phyloP scores from a whole-genome alignment of 2,797 vertebrate genomes.

The Eurystomus glaucurus region DNA sequence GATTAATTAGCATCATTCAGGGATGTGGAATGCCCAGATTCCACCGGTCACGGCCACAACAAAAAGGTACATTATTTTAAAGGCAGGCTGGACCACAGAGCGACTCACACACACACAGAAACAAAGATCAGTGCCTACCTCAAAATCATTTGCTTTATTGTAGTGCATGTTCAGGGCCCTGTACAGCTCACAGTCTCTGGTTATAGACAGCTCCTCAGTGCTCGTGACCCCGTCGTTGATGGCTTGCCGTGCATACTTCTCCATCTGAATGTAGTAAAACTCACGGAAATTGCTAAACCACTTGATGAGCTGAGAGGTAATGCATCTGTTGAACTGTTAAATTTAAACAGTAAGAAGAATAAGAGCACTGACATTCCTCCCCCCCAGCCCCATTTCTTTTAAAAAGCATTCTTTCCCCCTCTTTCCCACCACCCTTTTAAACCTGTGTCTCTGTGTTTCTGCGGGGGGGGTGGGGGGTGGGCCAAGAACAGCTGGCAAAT shows the following conservation, averaged over 20 bases:
- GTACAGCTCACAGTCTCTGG: slow-evolving; percentile 98
- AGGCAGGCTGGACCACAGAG: background rate
- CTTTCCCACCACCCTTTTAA: slow-evolving; percentile 34
- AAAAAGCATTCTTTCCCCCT: slow-evolving; percentile 56
- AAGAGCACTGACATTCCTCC: slow-evolving; percentile 73
- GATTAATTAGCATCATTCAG: slow-evolving; percentile 20
- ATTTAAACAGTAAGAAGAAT: slow-evolving; percentile 81
- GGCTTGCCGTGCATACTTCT: slow-evolving; percentile 97
- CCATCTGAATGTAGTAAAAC: slow-evolving; percentile 99
- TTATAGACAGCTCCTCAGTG: slow-evolving; percentile 93
- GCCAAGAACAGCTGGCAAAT: background rate
- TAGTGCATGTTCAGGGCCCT: slow-evolving; percentile 99
- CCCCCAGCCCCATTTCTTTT: slow-evolving; percentile 41
- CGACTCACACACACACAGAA: background rate
- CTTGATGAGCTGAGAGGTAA: slow-evolving; percentile 99
- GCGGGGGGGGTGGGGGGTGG: background rate
- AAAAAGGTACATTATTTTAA: slow-evolving; percentile 28
- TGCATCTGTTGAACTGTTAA: slow-evolving; percentile 98
- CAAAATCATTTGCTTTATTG: slow-evolving; percentile 99
- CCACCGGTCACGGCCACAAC: background rate
- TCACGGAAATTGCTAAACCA: slow-evolving; percentile 99
- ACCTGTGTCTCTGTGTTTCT: slow-evolving; percentile 17
- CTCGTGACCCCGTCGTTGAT: slow-evolving; percentile 97
- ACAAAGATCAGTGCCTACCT: slow-evolving; percentile 88
- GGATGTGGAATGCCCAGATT: background rate